Evolutionary conservation across 1,140 invertebrate genomes (phyloP).

Genomic region (Galleria mellonella): DNA sequence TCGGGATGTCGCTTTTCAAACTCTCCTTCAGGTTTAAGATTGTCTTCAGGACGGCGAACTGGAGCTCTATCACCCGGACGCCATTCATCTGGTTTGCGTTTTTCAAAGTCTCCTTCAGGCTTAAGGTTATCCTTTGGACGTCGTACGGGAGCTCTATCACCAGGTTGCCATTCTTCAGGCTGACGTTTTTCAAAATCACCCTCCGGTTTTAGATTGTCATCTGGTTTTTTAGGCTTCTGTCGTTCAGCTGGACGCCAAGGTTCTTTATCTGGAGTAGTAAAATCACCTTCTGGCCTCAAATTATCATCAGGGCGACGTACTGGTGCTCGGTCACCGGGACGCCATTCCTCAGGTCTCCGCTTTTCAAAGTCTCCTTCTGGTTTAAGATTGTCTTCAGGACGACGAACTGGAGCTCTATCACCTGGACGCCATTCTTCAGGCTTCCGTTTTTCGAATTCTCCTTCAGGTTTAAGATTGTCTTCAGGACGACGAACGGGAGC

Average conservation of each 20-base stretch:
- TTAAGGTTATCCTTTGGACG: slow-evolving; percentile 38
- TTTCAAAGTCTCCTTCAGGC: slow-evolving; percentile 63
- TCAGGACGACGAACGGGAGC: slow-evolving; percentile 70
- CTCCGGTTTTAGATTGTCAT: slow-evolving; percentile 36
- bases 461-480: slow-evolving; percentile 77
- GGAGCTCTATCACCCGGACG: slow-evolving; percentile 54
- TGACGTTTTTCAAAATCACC: slow-evolving; percentile 68
- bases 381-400: slow-evolving; percentile 33
- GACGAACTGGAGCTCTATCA: slow-evolving; percentile 54
- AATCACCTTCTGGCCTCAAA: slow-evolving; percentile 57
- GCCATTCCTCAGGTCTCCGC: slow-evolving; percentile 47
- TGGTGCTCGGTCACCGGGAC: slow-evolving; percentile 52
- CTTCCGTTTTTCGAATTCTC: slow-evolving; percentile 73
- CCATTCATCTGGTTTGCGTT: slow-evolving; percentile 75
- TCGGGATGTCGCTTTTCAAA: slow-evolving; percentile 76
- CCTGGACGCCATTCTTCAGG: slow-evolving; percentile 56
- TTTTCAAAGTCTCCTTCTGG: slow-evolving; percentile 68
- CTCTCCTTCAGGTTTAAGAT: slow-evolving; percentile 73
- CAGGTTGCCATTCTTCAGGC: slow-evolving; percentile 50
- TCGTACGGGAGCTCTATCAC: slow-evolving; percentile 48
- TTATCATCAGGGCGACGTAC: slow-evolving; percentile 43
- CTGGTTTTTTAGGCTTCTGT: slow-evolving; percentile 41
- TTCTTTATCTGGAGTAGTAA: slow-evolving; percentile 60
- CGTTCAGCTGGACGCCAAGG: slow-evolving; percentile 62
- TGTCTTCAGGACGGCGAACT: slow-evolving; percentile 60